These are phyloP conservation scores for Esperia sulphurella DNA, from an alignment of 2,888 invertebrate species.

Conservation along the genomic window DNA sequence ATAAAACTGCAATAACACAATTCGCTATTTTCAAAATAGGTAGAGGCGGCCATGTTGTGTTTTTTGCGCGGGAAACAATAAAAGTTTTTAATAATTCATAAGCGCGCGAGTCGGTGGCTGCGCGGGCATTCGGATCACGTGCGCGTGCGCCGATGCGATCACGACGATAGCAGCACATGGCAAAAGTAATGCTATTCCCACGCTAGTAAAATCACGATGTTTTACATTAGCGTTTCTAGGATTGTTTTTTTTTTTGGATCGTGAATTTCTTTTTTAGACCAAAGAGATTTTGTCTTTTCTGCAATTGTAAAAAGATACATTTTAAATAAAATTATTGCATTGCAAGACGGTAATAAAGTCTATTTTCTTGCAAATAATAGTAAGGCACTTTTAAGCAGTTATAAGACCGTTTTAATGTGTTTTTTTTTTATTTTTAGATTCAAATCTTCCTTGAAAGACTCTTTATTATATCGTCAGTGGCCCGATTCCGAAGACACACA, in stretches of 20 bases:
- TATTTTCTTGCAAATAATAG: no score
- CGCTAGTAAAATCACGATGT: conserved; percentile 66
- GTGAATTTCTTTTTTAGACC: no score
- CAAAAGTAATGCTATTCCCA: conserved; percentile 70
- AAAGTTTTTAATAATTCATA: conserved; percentile 75
- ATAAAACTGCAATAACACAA: conserved; percentile 63
- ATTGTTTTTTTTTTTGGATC: conserved; percentile 7
- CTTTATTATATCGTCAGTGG: no score
- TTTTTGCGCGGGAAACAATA: conserved; percentile 68
- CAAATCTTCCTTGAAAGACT: no score
- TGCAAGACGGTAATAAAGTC: no score
- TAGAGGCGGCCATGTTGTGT: conserved; percentile 49
- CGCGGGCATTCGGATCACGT: conserved; percentile 61
- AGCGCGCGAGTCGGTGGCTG: conserved; percentile 28
- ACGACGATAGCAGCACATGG: conserved; percentile 52
- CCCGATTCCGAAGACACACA: no score
- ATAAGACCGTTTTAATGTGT: no score
- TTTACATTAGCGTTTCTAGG: conserved; percentile 38
- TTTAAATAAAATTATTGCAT: no score
- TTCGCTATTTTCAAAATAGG: conserved; percentile 69
- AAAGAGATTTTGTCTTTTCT: not conserved
- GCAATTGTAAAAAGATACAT: no score
- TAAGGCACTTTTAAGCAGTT: no score
- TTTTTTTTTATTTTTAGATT: no score
- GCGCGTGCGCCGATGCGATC: conserved; percentile 48